These are phyloP conservation scores for Darevskia nairensis DNA, from an alignment of 2,797 vertebrate genomes.

Conservation along the genomic window DNA sequence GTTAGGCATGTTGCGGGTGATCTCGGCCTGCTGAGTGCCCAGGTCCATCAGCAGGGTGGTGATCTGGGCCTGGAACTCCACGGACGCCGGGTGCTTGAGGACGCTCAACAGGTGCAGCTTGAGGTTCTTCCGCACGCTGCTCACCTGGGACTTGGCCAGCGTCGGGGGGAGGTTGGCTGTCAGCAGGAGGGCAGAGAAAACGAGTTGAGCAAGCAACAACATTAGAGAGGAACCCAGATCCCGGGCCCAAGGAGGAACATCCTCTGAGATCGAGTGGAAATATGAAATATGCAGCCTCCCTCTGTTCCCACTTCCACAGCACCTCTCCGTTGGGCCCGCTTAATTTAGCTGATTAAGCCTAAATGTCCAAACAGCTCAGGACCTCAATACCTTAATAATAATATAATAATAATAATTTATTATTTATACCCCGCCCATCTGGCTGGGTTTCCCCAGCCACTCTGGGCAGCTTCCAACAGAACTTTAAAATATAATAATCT, in stretches of 20 bases:
- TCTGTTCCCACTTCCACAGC: neutral
- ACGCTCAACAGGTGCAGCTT: conserved; percentile 92
- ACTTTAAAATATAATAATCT: too few species aligned
- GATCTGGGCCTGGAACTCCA: conserved; percentile 93
- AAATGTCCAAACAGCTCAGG: too few species aligned
- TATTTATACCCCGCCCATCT: too few species aligned
- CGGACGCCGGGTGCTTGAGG: conserved; percentile 90
- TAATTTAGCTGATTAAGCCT: too few species aligned
- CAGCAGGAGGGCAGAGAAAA: rapidly evolving
- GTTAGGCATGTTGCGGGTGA: conserved; percentile 86
- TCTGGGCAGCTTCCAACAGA: too few species aligned
- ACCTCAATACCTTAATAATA: too few species aligned
- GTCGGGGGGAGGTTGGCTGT: conserved; percentile 94
- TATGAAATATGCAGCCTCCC: neutral
- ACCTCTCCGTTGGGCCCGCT: too few species aligned
- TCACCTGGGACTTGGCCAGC: conserved; percentile 95
- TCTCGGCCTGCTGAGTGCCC: conserved; percentile 92
- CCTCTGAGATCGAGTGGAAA: neutral
- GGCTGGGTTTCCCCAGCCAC: too few species aligned
- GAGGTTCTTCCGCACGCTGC: conserved; percentile 95
- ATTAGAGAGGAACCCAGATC: rapidly evolving
- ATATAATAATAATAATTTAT: too few species aligned
- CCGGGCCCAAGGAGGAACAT: neutral
- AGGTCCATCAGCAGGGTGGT: conserved; percentile 92
- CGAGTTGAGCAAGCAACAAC: neutral